Evolutionary conservation across 2,888 invertebrate species (phyloP), one percentile per base, ranked within the genome.

Genomic region (Plutella xylostella): DNA sequence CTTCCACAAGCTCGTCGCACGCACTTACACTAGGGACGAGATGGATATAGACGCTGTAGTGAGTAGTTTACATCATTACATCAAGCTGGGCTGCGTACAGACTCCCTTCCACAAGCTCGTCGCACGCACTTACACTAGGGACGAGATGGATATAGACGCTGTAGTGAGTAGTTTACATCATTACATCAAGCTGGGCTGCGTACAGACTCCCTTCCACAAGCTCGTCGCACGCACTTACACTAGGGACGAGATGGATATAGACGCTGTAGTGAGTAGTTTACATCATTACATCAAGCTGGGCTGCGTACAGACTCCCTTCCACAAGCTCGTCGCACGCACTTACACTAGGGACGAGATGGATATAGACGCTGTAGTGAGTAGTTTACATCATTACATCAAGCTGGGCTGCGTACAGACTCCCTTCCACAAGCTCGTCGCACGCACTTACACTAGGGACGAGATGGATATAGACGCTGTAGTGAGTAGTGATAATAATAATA

Each of bases 361-460:
- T n/a, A n/a, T n/a, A n/a, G n/a, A n/a, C n/a, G n/a, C n/a, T n/a
- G n/a, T n/a, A n/a, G n/a, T n/a, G n/a, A n/a, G n/a, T n/a, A n/a
- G n/a, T n/a, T n/a, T n/a, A n/a, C n/a, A n/a, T n/a, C n/a, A n/a
- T n/a, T n/a, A n/a, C n/a, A n/a, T n/a, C n/a, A n/a, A n/a, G n/a
- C n/a, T n/a, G n/a, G 79, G 73, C 30, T 50, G 49, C 14, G 74
- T 78, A 20, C 56, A 59, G 45, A 78, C 80, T 4, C 68, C 68
- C 1, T 70, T 51, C 58, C 78, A 80, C 50, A 53, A 48, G 41
- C 33, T 78, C 5, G 49, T 53, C 0, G 55, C 65, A 0, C 47
- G 55, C 22, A 51, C 62, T 2, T 72, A 60, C 51, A 50, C 61
- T 17, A 60, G 52, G 15, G 60, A 64, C n/a, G n/a, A n/a, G n/a